phyloP scores from a whole-genome alignment of 35 echinoderm and acorn worm genomes.

The Heliocidaris tuberculata region DNA sequence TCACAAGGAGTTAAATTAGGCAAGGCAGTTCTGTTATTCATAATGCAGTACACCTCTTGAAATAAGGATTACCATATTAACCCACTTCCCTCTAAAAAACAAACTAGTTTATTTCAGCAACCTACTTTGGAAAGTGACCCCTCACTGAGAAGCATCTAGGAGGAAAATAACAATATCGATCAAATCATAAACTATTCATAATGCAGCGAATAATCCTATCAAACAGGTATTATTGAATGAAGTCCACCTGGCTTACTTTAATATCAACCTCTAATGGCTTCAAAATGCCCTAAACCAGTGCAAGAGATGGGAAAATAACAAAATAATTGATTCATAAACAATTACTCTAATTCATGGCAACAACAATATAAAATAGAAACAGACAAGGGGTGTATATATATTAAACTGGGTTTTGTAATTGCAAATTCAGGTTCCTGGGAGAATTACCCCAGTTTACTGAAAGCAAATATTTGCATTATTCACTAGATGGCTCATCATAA shows the following conservation, averaged over 20 bases:
- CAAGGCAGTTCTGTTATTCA: no score
- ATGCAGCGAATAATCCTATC: not conserved
- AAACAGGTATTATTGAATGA: not conserved
- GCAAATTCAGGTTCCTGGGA: not conserved
- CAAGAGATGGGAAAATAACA: no score
- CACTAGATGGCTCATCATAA: not conserved
- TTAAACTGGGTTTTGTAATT: not conserved
- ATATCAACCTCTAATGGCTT: not conserved
- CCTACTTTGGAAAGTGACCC: not conserved
- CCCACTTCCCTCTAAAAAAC: not conserved
- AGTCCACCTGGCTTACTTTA: not conserved
- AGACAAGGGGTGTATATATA: not conserved
- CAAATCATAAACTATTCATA: conserved; percentile 6
- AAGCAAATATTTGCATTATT: conserved; percentile 19
- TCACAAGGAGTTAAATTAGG: no score
- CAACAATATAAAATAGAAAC: not conserved
- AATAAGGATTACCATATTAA: no score
- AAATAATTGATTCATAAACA: no score
- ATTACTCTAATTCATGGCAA: no score
- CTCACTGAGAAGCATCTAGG: not conserved
- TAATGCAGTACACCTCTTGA: no score
- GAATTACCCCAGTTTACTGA: not conserved
- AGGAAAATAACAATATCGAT: not conserved
- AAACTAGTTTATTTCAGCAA: not conserved
- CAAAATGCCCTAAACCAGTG: no score